A percentile compares a stretch with the other conserved stretches of the same genome.
phyloP scores from a whole-genome alignment of 2,888 invertebrate genomes.

The Orthosia gothica region DNA sequence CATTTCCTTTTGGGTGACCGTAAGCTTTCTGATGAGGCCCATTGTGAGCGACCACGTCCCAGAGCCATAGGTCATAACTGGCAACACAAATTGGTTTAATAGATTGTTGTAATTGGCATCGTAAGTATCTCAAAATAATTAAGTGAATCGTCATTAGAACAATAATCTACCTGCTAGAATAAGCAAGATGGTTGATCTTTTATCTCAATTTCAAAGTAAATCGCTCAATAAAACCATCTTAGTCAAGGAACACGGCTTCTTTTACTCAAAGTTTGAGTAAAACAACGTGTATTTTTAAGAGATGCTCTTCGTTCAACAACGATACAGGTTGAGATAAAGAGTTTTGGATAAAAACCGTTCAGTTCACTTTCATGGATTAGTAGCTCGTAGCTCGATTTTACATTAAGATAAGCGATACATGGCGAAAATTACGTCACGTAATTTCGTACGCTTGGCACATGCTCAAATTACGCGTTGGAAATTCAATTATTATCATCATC shows the following conservation, averaged over 20 bases:
- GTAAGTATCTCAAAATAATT: neutral
- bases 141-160: neutral
- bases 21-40: too few species aligned
- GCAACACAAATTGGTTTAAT: too few species aligned
- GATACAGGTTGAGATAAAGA: slow-evolving; percentile 33
- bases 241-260: neutral
- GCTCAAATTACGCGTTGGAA: too few species aligned
- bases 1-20: too few species aligned
- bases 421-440: neutral
- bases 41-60: too few species aligned
- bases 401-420: slow-evolving; percentile 1
- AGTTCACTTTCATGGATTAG: slow-evolving; percentile 38
- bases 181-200: neutral
- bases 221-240: neutral
- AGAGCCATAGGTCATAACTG: too few species aligned
- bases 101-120: neutral
- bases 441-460: neutral
- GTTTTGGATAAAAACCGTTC: slow-evolving; percentile 24
- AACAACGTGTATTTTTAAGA: slow-evolving; percentile 34
- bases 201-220: slow-evolving; percentile 1
- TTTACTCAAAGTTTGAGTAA: slow-evolving; percentile 18
- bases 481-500: too few species aligned
- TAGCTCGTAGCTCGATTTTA: slow-evolving; percentile 20
- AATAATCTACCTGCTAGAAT: neutral
- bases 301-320: slow-evolving; percentile 29